Evolutionary conservation across 2,113 vertebrate species (phyloP), one percentile per base, ranked within the genome.

Genomic region (Taxidea taxus): DNA sequence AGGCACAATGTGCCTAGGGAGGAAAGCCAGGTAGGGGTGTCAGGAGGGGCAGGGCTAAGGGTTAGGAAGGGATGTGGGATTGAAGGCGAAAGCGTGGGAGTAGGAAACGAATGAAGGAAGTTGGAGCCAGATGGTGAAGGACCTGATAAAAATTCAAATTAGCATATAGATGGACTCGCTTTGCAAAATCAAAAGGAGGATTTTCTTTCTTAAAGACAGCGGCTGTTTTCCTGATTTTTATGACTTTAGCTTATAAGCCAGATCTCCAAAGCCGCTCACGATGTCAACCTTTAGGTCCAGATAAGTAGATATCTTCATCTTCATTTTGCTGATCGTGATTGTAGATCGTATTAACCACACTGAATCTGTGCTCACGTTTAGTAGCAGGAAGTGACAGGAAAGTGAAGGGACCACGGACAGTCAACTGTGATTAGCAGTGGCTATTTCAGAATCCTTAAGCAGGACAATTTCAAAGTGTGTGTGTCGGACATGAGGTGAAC

Each of bases 171-270:
- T 78, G 70, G 44, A 49, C 7, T 95, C 56, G 54, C 47, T 93
- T 64, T 83, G 62, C 27, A 90, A 90, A 94, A 85, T 90, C 49
- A 75, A 94, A 90, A 95, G 54, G 37, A 94, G 44, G 31, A 12
- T 39, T 80, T 94, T 89, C 54, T 66, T 44, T 9, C 42, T 68
- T 93, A 58, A 96, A 56, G 54, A 87, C 49, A 62, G 6, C 9
- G 47, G 2, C 39, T 91, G 6, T 74, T 93, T 89, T 90, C 49
- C 39, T 96, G 37, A 95, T 20, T 91, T 85, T 90, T 75, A 60
- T 70, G 25, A 90, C 25, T 87, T 86, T 2, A n/a, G 31, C 14
- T 95, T 64, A 92, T 82, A 90, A 94, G 27, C 18, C 47, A 75
- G 56, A 85, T 94, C 70, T 88, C 95, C 21, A 47, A 81, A 85